Evolutionary conservation across 1,140 invertebrate species (phyloP), one percentile per base, ranked within the genome.

Genomic region (Tetranychus cinnabarinus): DNA sequence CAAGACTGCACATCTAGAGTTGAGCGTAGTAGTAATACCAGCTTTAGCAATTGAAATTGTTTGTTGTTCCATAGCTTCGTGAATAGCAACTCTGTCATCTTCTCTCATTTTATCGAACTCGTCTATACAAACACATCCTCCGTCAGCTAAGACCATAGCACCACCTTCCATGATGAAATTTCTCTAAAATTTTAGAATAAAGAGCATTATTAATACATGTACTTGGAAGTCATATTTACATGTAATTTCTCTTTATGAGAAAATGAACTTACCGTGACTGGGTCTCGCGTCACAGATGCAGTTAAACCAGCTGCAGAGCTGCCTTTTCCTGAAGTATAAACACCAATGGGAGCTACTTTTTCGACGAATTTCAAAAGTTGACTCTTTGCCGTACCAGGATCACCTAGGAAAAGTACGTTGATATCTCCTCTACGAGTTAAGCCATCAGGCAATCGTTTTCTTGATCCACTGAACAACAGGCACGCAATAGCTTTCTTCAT

Each of bases 71-170:
- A 99, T 99, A 42, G 95, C 96, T 76, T 99, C 96, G 70, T 99
- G 96, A 71, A 99, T 99, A 31, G 95, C 95, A 2, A 98, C 95
- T 66, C 95, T 77, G 72, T 99, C 96, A 72, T 98, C 93, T 75
- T 99, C 95, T 64, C 89, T 80, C 96, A 99, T 99, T 76, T 99
- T 99, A 74, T 99, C 96, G 75, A 99, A 99, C 72, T 99, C 96
- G 72, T 99, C 96, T 72, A 99, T 99, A 71, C 95, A 99, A 1
- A 98, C 93, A 10, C 97, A 91, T 46, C 96, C 96, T 42, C 93
- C 93, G 76, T 99, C 96, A 35, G 96, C 96, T 45, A 99, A 73
- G 2, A 99, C 96, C 95, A 99, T 98, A 8, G 96, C 96, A 42
- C 96, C 96, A 13, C 96, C 96, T 77, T 99, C 95, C 86, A 99